Conservation (phyloP, 2,113 vertebrate species). For the Carassius auratus region DNA sequence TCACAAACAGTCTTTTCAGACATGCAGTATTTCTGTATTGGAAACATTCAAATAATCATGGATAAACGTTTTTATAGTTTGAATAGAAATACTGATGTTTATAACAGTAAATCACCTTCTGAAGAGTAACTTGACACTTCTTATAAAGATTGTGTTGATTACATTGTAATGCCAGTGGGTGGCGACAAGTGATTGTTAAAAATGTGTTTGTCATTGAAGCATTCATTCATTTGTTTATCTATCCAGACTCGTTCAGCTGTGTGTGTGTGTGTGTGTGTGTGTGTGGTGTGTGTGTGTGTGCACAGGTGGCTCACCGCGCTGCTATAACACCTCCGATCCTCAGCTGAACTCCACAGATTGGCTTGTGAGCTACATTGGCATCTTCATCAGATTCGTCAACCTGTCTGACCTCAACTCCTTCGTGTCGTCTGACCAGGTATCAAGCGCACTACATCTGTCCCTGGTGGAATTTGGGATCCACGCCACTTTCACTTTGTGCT, state of each 20-base stretch:
- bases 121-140: too few species aligned
- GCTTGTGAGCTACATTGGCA: slow-evolving; percentile 62
- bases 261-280: neutral
- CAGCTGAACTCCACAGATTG: slow-evolving; percentile 65
- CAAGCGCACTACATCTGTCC: neutral
- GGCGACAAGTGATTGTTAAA: too few species aligned
- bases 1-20: neutral
- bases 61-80: neutral
- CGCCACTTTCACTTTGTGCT: neutral
- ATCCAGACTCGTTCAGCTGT: neutral
- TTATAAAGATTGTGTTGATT: neutral
- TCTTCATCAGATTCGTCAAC: slow-evolving; percentile 65
- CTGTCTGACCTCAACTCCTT: slow-evolving; percentile 61
- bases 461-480: neutral
- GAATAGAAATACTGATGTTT: neutral
- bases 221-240: neutral
- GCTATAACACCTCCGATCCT: slow-evolving; percentile 61
- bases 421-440: slow-evolving; percentile 44
- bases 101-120: too few species aligned
- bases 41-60: neutral
- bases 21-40: neutral
- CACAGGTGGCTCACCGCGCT: slow-evolving; percentile 59
- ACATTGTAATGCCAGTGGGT: neutral
- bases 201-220: neutral
- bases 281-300: slow-evolving; percentile 1